A percentile compares a stretch with the other conserved stretches of the same genome.
These are phyloP conservation scores for Nephrotoma guestfalica DNA, from an alignment of 2,888 invertebrate genomes.

Conservation along the genomic window DNA sequence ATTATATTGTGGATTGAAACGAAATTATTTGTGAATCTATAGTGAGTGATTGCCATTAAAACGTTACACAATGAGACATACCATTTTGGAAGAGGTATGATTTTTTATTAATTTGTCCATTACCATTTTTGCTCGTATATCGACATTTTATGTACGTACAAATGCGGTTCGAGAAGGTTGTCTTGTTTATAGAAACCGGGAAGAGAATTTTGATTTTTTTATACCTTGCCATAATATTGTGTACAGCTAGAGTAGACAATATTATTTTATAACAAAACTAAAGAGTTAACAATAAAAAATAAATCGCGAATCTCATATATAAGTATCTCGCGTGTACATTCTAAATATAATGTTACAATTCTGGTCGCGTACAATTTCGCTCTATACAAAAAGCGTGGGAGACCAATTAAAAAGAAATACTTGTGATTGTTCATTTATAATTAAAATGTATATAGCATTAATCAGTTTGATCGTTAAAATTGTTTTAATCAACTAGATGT, in stretches of 20 bases:
- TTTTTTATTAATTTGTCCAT: neutral
- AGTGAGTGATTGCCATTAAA: neutral
- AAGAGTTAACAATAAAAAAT: neutral
- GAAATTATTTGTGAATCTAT: neutral
- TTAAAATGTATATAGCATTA: neutral
- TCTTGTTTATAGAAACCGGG: neutral
- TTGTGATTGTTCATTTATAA: neutral
- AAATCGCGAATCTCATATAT: neutral
- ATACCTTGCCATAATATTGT: too few species aligned
- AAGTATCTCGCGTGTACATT: neutral
- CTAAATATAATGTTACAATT: neutral
- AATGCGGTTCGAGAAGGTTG: neutral
- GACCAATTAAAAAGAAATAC: neutral
- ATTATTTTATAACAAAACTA: neutral
- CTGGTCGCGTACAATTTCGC: neutral
- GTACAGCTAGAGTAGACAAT: neutral
- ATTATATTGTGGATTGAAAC: neutral
- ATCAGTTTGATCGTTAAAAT: neutral
- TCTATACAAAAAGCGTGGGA: neutral
- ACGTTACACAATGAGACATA: constrained; percentile 11
- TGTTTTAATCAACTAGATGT: neutral
- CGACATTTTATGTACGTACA: neutral
- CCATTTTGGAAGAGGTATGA: constrained; percentile 12
- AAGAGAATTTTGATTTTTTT: neutral
- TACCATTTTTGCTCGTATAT: neutral